Evolutionary conservation across 2,888 invertebrate genomes (phyloP).

Genomic region (Auanema freiburgensis): DNA sequence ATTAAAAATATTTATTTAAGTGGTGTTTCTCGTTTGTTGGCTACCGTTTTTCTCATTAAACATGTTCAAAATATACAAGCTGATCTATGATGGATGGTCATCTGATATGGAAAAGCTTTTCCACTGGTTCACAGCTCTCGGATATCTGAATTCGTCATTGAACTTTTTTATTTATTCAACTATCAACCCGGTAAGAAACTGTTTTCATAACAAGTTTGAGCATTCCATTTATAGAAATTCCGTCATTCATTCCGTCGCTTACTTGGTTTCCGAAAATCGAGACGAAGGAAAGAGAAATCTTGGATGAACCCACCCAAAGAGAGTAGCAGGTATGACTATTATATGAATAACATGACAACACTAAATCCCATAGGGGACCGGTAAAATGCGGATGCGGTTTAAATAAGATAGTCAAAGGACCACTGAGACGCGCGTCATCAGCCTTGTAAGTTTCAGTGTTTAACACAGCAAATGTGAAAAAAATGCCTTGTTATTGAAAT

Average conservation of each 20-base stretch:
- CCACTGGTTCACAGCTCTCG: conserved; percentile 62
- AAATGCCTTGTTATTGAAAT: too few relatives aligned
- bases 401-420: conserved; percentile 49
- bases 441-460: conserved; percentile 31
- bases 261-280: conserved; percentile 51
- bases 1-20: conserved; percentile 60
- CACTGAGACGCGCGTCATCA: conserved; percentile 36
- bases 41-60: conserved; percentile 69
- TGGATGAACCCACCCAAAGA: conserved; percentile 57
- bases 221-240: conserved; percentile 53
- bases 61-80: conserved; percentile 62
- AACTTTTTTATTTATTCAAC: conserved; percentile 69
- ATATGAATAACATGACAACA: neutral
- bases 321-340: conserved; percentile 31
- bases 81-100: conserved; percentile 54
- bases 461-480: too few relatives aligned
- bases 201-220: neutral
- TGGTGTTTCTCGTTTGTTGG: conserved; percentile 69
- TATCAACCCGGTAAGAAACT: conserved; percentile 63
- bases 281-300: conserved; percentile 49
- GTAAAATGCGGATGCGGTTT: conserved; percentile 53
- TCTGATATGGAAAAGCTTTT: conserved; percentile 43
- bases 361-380: conserved; percentile 26
- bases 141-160: conserved; percentile 68
- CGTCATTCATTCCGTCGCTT: conserved; percentile 61